These are phyloP conservation scores for Rhinolophus sinicus DNA, from an alignment of 2,113 vertebrate species.

Conservation along the genomic window DNA sequence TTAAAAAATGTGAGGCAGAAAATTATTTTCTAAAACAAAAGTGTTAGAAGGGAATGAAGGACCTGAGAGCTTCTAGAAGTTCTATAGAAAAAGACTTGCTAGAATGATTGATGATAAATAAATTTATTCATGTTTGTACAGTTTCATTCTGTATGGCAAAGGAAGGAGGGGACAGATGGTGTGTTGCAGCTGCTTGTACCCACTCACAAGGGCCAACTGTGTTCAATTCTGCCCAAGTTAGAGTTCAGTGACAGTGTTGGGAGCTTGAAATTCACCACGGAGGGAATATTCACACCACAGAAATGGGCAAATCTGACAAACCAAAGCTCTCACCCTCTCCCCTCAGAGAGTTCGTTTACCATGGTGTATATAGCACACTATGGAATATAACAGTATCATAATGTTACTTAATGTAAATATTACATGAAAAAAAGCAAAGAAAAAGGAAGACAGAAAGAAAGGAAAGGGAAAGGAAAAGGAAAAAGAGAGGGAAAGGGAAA, in stretches of 20 bases:
- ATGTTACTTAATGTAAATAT: not conserved
- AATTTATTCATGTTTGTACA: not conserved
- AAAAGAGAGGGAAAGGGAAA: not conserved
- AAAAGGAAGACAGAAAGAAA: not conserved
- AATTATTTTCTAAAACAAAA: not conserved
- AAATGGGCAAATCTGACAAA: not conserved
- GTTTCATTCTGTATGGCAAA: not conserved
- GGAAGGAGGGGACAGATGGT: not conserved
- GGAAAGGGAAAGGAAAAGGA: not conserved
- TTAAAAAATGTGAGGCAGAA: not conserved
- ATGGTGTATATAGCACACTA: not conserved
- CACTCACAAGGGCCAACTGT: not conserved
- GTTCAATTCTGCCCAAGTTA: not conserved
- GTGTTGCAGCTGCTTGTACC: not conserved
- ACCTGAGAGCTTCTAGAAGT: not conserved
- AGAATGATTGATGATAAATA: not conserved
- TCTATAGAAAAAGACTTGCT: not conserved
- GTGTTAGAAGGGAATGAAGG: not conserved
- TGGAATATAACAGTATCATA: not conserved
- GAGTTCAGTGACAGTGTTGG: not conserved
- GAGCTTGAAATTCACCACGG: not conserved
- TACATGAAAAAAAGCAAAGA: not conserved
- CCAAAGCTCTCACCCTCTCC: too few relatives aligned
- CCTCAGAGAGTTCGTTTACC: not conserved
- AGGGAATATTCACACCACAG: not conserved